A percentile compares a stretch with the other conserved stretches of the same genome.
phyloP scores from a whole-genome alignment of 2,888 invertebrate species.

The Congeria kusceri region DNA sequence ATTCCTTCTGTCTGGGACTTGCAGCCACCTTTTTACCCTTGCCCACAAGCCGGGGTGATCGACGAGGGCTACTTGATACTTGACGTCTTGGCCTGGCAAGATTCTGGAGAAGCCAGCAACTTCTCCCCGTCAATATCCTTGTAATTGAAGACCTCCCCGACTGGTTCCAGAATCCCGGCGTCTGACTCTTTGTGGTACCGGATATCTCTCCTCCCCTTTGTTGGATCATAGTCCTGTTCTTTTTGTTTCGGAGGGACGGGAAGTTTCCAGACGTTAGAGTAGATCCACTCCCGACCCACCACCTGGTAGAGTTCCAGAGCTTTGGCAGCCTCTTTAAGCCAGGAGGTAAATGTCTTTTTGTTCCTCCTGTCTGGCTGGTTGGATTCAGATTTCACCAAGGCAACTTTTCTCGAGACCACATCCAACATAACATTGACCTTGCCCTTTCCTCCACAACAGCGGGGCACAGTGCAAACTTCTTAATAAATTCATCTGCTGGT shows the following conservation, averaged over 20 bases:
- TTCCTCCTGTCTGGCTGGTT: not conserved
- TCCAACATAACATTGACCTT: too few relatives aligned
- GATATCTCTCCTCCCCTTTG: not conserved
- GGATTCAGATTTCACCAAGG: too few relatives aligned
- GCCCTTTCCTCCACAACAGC: too few relatives aligned
- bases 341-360: not conserved
- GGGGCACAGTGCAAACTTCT: too few relatives aligned
- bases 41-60: not conserved
- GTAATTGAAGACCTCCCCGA: not conserved
- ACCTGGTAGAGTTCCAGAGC: not conserved
- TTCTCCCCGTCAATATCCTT: not conserved
- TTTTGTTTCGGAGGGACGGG: not conserved
- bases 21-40: not conserved
- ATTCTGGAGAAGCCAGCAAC: not conserved
- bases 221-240: not conserved
- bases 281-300: not conserved
- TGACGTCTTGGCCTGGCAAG: too few relatives aligned
- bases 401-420: too few relatives aligned
- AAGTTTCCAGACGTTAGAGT: not conserved
- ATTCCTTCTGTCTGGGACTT: too few relatives aligned
- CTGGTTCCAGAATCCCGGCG: not conserved
- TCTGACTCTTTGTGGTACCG: not conserved
- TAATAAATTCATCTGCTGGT: too few relatives aligned
- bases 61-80: not conserved
- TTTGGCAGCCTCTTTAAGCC: not conserved